Conservation (phyloP, 2,113 vertebrate genomes). For the Epinephelus moara region DNA sequence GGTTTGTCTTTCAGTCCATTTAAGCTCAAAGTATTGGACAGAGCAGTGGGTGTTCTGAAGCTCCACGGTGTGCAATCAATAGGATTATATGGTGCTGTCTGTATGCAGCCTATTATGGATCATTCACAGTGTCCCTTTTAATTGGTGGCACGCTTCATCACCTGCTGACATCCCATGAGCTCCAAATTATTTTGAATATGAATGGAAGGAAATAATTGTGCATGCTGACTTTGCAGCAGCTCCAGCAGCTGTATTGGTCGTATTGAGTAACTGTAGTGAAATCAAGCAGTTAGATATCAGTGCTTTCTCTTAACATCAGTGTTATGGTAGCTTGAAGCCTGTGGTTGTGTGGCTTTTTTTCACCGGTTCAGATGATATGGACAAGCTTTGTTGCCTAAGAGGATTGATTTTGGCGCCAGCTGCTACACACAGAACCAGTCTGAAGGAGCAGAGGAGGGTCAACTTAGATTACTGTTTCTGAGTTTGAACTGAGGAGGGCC, state of each 20-base stretch:
- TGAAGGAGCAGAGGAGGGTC: conserved; percentile 48
- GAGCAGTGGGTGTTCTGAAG: not conserved
- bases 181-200: conserved; percentile 13
- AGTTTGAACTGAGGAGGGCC: conserved; percentile 26
- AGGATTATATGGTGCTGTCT: conserved; percentile 1
- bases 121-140: conserved; percentile 39
- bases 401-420: conserved; percentile 53
- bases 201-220: not conserved
- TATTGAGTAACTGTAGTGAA: conserved; percentile 8
- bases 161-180: conserved; percentile 11
- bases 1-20: not conserved
- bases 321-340: conserved; percentile 14
- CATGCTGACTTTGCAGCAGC: not conserved
- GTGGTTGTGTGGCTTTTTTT: conserved; percentile 7
- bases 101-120: conserved; percentile 25
- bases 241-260: not conserved
- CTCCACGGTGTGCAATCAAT: conserved; percentile 4
- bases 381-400: conserved; percentile 48
- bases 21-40: not conserved
- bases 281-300: conserved; percentile 4
- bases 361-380: conserved; percentile 26
- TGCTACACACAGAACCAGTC: conserved; percentile 30
- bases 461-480: conserved; percentile 46
- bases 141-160: conserved; percentile 15
- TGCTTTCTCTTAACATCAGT: not conserved